Conservation (phyloP, 2,888 invertebrate genomes). For the Ochropleura leucogaster region DNA sequence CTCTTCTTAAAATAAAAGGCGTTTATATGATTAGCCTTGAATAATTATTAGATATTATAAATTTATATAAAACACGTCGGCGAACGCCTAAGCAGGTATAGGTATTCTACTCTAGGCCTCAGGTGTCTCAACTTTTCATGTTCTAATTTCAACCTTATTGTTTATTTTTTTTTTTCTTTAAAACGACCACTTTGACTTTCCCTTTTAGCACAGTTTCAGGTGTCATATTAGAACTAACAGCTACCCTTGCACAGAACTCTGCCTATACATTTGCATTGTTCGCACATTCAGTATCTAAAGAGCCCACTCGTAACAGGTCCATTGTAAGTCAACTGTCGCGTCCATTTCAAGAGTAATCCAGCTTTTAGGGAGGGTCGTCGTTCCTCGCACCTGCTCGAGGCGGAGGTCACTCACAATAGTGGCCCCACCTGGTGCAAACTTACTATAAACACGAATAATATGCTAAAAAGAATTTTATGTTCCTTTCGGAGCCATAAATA, state of each 20-base stretch:
- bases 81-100: too few relatives aligned
- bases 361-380: constrained; percentile 43
- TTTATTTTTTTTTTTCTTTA: too few relatives aligned
- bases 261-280: not conserved
- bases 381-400: constrained; percentile 57
- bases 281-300: constrained; percentile 1
- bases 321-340: constrained; percentile 51
- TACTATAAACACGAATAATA: constrained; percentile 38
- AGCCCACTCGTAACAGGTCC: constrained; percentile 5
- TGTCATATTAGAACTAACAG: not conserved
- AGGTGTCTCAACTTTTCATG: too few relatives aligned
- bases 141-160: too few relatives aligned
- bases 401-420: constrained; percentile 51
- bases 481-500: constrained; percentile 10
- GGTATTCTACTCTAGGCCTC: too few relatives aligned
- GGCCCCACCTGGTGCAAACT: constrained; percentile 44
- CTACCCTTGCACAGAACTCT: not conserved
- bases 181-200: not conserved
- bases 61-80: too few relatives aligned
- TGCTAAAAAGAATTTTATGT: constrained; percentile 9
- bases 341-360: constrained; percentile 52
- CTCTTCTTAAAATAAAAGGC: too few relatives aligned
- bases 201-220: not conserved
- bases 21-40: too few relatives aligned
- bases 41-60: too few relatives aligned